Evolutionary conservation across 2,888 invertebrate genomes (phyloP), one percentile per base, ranked within the genome.

Genomic region (Cataglyphis albicans): DNA sequence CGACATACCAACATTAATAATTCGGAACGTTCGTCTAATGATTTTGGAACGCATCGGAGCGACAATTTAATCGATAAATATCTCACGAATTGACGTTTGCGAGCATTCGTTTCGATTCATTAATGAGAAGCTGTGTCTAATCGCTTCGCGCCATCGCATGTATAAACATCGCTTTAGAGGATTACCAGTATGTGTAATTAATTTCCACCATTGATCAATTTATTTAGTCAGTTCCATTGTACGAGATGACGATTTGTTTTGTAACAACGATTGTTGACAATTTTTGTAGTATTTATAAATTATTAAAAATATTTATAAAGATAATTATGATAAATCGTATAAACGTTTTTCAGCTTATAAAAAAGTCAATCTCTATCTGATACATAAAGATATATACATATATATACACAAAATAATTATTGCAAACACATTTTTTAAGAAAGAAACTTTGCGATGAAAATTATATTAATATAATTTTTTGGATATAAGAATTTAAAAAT

Each of bases 1-100:
- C 72, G 82, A 82, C 74, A 80, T 67, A 81, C 63, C 82, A 84
- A 82, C 88, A 88, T 89, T 89, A 89, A 89, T 88, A 87, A 85
- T 70, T 63, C 81, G 57, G 65, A 84, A 82, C 75, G 78, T 89
- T 89, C 84, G 87, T 89, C 83, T 89, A 87, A 89, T 88, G 84
- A 89, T 89, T 80, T 82, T 72, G 84, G 87, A 89, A 87, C 70
- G 83, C 57, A n/a, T 81, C 80, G 76, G 52, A 25, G 25, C 41
- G 72, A 75, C 76, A 86, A 86, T 89, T 89, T 87, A 86, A 89
- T 89, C 85, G 80, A 35, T 52, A 81, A 57, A 65, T 72, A 80
- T 72, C 63, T 64, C 57, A 18, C 57, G 12, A 44, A 78, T 35
- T 55, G 67, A 35, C 29, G 73, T 75, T 38, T 9, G 52, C 70